A percentile compares a stretch with the other conserved stretches of the same genome.
These are phyloP conservation scores for Diplodus puntazzo DNA, from an alignment of 2,797 vertebrate species.

Conservation along the genomic window DNA sequence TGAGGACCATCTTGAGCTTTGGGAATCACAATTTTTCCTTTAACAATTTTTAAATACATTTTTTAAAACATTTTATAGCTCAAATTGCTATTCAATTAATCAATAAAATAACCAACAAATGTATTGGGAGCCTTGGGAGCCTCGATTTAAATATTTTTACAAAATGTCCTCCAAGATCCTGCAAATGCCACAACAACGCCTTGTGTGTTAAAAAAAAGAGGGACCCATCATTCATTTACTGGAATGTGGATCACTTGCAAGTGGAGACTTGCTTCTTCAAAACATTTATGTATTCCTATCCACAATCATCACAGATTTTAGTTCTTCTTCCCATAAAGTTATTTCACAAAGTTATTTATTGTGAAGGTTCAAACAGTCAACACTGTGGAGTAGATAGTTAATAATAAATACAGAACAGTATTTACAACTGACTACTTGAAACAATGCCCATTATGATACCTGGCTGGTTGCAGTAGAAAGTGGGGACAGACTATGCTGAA, in stretches of 20 bases:
- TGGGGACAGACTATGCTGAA: background rate
- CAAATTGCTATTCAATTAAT: no score
- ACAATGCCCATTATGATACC: background rate
- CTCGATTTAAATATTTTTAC: background rate
- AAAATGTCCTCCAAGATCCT: background rate
- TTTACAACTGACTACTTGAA: conserved; percentile 1
- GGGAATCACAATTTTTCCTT: no score
- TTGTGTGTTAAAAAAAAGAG: background rate
- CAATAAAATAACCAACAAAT: no score
- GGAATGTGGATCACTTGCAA: conserved; percentile 21
- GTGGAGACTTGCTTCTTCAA: conserved; percentile 1
- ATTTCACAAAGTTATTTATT: background rate
- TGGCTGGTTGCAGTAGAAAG: background rate
- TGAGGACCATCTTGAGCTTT: no score
- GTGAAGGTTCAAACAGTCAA: background rate
- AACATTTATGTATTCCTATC: conserved; percentile 24
- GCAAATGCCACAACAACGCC: background rate
- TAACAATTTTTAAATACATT: no score
- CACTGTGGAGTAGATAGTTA: conserved; percentile 6
- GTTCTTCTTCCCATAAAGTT: background rate
- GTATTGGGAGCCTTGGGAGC: no score
- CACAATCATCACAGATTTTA: conserved; percentile 14
- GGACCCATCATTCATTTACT: conserved; percentile 12
- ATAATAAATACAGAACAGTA: background rate
- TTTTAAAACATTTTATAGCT: no score